Percentiles rank a stretch among this genome's conserved stretches.
These are phyloP conservation scores for Felis chaus DNA, from an alignment of 2,113 vertebrate species.

Conservation along the genomic window DNA sequence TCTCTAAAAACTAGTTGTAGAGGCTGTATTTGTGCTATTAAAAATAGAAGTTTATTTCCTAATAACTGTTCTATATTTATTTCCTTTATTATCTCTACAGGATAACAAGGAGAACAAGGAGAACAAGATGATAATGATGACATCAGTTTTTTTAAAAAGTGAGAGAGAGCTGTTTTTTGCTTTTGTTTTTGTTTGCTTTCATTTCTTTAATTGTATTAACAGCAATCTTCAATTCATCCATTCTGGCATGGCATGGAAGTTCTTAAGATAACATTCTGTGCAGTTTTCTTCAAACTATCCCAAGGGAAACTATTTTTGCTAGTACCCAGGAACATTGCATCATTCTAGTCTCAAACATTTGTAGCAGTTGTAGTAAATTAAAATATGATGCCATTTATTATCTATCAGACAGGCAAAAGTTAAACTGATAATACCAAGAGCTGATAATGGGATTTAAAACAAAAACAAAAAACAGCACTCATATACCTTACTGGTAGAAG, in stretches of 20 bases:
- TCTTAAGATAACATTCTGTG: slow-evolving; percentile 51
- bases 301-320: slow-evolving; percentile 50
- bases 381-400: slow-evolving; percentile 31
- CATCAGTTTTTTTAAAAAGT: not conserved
- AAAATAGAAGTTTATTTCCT: slow-evolving; percentile 76
- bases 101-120: no score
- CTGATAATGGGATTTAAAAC: not conserved
- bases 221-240: not conserved
- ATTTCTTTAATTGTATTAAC: slow-evolving; percentile 49
- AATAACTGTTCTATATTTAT: slow-evolving; percentile 66
- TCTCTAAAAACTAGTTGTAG: slow-evolving; percentile 40
- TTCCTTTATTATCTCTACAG: slow-evolving; percentile 50
- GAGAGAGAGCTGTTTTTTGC: not conserved
- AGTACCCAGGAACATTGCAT: slow-evolving; percentile 49
- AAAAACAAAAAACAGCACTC: not conserved
- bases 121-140: slow-evolving; percentile 52
- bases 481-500: not conserved
- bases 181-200: not conserved
- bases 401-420: not conserved
- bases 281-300: slow-evolving; percentile 10
- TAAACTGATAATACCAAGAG: slow-evolving; percentile 5
- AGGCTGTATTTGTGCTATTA: slow-evolving; percentile 26
- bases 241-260: not conserved
- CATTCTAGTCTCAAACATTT: slow-evolving; percentile 32
- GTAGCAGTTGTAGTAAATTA: slow-evolving; percentile 53